Conservation (phyloP, 1,140 invertebrate genomes). For the Calosoma granatense region DNA sequence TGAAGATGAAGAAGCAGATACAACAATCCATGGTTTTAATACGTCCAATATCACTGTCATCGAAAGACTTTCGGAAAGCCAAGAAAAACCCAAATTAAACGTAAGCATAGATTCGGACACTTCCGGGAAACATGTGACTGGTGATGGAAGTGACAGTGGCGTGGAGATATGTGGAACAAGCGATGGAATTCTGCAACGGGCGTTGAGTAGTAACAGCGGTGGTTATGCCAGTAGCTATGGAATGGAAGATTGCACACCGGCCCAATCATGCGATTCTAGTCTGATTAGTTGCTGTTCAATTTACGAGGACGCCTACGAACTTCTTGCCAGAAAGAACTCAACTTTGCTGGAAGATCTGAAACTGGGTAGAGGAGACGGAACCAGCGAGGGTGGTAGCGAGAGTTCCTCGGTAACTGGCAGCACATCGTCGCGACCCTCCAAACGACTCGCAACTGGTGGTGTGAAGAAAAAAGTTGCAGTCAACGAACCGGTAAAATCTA, state of each 20-base stretch:
- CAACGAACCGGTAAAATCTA: slow-evolving; percentile 15
- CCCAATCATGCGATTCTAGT: slow-evolving; percentile 58
- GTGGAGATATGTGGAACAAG: slow-evolving; percentile 54
- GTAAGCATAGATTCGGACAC: neutral
- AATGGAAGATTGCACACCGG: slow-evolving; percentile 44
- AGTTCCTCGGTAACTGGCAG: slow-evolving; percentile 55
- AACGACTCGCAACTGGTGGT: slow-evolving; percentile 18
- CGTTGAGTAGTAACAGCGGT: slow-evolving; percentile 45
- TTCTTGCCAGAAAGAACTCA: slow-evolving; percentile 38
- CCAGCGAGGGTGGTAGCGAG: slow-evolving; percentile 62
- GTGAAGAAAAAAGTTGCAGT: slow-evolving; percentile 31
- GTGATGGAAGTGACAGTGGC: slow-evolving; percentile 67
- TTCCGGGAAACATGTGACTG: slow-evolving; percentile 14
- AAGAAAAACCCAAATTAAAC: neutral
- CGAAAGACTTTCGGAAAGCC: slow-evolving; percentile 16
- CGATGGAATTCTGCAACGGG: slow-evolving; percentile 33
- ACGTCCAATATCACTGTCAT: slow-evolving; percentile 26
- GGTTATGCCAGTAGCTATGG: slow-evolving; percentile 40
- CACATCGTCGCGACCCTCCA: slow-evolving; percentile 24
- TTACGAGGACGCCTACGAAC: slow-evolving; percentile 48
- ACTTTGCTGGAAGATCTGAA: slow-evolving; percentile 35
- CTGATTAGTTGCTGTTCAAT: slow-evolving; percentile 64
- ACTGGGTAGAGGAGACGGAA: slow-evolving; percentile 39
- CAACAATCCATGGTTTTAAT: slow-evolving; percentile 25
- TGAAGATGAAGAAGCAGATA: slow-evolving; percentile 14